Base-by-base conservation (phyloP, 2,888 invertebrate species). In the Lithodes maja region DNA sequence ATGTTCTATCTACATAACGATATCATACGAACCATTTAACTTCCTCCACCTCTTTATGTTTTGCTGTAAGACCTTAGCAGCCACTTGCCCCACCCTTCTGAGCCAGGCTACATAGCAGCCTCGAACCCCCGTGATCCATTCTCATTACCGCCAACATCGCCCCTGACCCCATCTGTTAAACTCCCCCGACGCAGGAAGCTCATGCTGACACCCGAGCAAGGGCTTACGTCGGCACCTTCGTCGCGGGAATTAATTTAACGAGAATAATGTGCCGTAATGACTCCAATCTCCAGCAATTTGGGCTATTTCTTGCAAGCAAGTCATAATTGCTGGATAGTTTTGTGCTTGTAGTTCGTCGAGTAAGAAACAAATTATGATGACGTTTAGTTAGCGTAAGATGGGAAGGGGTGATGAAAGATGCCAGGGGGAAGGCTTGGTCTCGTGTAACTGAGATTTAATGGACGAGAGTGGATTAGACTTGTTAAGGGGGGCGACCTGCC, bases 241-340 rank as follows among this genome's bases (percentile, higher is more conserved):
- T 49, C 49, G 49, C 3, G 17, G 33, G 49, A 49, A 77, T 77
- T 77, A 2, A 77, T 33, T 77, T 77, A 77, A 77, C 33, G 9
- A 77, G 77, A 77, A 77, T 9, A 77, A 77, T 77, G 49, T 77
- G 77, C 9, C 49, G 49, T 33, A 77, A 77, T 77, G 17, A 77
- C 9, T 77, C 77, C 49, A 74, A 74, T 74, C 74, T 74, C 5
- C 7, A 5, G 74, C 74, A 74, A 74, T 74, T 74, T 17, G n/a
- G 12, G 3, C n/a, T 15, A 74, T 15, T 74, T n/a, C 74, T 74
- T 15, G 33, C 33, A n/a, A 33, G 33, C 5, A 74, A 33, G 33
- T 74, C 17, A 74, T 74, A 74, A 74, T 74, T 61, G 61, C 61
- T 61, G 61, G 61, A 12, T 61, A 61, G 61, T 61, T 61, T 61